Evolutionary conservation across 1,140 invertebrate genomes (phyloP).

Genomic region (Dendroctonus valens): DNA sequence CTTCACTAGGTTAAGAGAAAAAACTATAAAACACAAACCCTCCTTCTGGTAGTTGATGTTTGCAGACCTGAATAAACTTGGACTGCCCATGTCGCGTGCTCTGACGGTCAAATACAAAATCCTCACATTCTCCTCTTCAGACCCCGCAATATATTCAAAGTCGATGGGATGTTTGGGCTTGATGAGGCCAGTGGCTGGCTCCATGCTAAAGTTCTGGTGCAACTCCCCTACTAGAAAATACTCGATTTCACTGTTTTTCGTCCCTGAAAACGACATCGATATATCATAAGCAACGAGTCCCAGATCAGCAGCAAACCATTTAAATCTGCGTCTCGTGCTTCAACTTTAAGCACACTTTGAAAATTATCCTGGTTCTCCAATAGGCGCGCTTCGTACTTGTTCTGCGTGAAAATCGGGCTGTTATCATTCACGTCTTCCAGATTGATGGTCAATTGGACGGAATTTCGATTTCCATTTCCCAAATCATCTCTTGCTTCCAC

Average conservation of each 20-base stretch:
- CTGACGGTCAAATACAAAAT: slow-evolving; percentile 73
- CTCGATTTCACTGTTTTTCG: slow-evolving; percentile 79
- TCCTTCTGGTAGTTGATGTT: too few relatives aligned
- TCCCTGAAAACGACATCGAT: slow-evolving; percentile 56
- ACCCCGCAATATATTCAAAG: slow-evolving; percentile 69
- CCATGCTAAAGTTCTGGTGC: slow-evolving; percentile 77
- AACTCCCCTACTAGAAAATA: slow-evolving; percentile 75
- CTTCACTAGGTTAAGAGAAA: slow-evolving; percentile 56
- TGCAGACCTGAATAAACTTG: slow-evolving; percentile 57
- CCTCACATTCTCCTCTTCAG: slow-evolving; percentile 62
- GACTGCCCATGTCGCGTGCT: slow-evolving; percentile 77
- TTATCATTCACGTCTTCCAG: slow-evolving; percentile 90
- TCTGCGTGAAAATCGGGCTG: slow-evolving; percentile 76
- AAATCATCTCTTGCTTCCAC: slow-evolving; percentile 88
- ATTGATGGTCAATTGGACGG: slow-evolving; percentile 80
- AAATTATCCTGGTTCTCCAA: slow-evolving; percentile 79
- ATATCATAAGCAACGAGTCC: background rate
- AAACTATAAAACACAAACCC: too few relatives aligned
- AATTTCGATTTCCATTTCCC: slow-evolving; percentile 83
- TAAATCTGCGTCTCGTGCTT: slow-evolving; percentile 83
- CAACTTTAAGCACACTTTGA: slow-evolving; percentile 71
- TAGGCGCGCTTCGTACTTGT: slow-evolving; percentile 79
- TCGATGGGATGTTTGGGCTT: slow-evolving; percentile 68
- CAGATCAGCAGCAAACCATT: slow-evolving; percentile 59
- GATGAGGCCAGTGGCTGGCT: slow-evolving; percentile 70